A percentile compares a stretch with the other conserved stretches of the same genome.
Conservation (phyloP, 2,113 vertebrate species). For the Phalacrocorax pelagicus region DNA sequence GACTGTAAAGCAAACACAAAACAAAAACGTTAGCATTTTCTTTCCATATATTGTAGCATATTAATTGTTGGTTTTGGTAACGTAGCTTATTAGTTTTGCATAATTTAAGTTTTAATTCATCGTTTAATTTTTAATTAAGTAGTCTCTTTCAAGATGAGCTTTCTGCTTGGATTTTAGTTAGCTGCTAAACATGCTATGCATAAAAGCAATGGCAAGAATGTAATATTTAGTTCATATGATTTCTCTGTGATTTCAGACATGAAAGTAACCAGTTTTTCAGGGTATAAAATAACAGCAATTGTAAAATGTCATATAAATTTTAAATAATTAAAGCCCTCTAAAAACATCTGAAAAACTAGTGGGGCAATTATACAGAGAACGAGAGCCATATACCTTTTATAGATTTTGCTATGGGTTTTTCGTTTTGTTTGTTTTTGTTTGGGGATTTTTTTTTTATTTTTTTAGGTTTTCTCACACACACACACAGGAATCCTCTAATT, state of each 20-base stretch:
- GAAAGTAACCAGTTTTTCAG: conserved; percentile 53
- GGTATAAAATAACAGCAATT: conserved; percentile 55
- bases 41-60: conserved; percentile 63
- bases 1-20: conserved; percentile 58
- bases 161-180: conserved; percentile 66
- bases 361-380: not conserved
- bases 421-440: not conserved
- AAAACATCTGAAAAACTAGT: conserved; percentile 42
- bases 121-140: conserved; percentile 82
- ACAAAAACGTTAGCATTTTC: conserved; percentile 64
- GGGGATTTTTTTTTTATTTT: no score
- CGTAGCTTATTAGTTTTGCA: conserved; percentile 80
- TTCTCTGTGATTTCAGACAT: conserved; percentile 60
- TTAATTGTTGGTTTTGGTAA: conserved; percentile 78
- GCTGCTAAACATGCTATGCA: conserved; percentile 58
- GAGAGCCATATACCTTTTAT: not conserved
- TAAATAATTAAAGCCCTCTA: conserved; percentile 71
- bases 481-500: not conserved
- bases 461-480: no score
- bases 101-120: conserved; percentile 84
- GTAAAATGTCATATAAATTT: conserved; percentile 59
- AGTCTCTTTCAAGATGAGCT: conserved; percentile 73
- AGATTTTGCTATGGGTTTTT: not conserved
- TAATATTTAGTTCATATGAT: conserved; percentile 37
- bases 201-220: conserved; percentile 53